Conservation (phyloP, 2,113 vertebrate genomes). For the Hystrix cristata region DNA sequence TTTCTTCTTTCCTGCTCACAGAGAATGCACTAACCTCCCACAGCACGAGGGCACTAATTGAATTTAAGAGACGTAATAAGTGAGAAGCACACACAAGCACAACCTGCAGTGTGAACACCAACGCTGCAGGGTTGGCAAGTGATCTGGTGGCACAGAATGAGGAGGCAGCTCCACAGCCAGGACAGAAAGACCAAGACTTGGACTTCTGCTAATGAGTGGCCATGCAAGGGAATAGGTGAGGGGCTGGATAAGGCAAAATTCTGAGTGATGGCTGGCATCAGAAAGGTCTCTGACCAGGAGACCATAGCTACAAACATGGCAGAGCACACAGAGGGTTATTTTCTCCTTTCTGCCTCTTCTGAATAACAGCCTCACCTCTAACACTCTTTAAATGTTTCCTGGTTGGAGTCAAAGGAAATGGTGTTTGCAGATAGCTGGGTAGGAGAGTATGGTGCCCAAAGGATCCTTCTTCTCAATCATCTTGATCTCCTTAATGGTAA, state of each 20-base stretch:
- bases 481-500: background rate
- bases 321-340: background rate
- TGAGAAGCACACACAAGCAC: slow-evolving; percentile 61
- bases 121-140: background rate
- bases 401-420: background rate
- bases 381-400: background rate
- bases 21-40: slow-evolving; percentile 69
- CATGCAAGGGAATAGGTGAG: slow-evolving; percentile 20
- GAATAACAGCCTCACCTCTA: background rate
- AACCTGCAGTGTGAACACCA: slow-evolving; percentile 43
- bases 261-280: background rate
- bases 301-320: background rate
- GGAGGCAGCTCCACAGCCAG: slow-evolving; percentile 54
- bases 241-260: background rate
- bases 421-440: background rate
- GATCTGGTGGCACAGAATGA: background rate
- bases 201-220: slow-evolving; percentile 30
- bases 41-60: slow-evolving; percentile 81
- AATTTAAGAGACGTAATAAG: slow-evolving; percentile 84
- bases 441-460: background rate
- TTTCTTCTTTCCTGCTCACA: slow-evolving; percentile 72
- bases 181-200: background rate
- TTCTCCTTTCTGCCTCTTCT: background rate
- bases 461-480: background rate
- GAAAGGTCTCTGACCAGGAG: background rate